Percentiles rank a stretch among this genome's conserved stretches.
Evolutionary conservation across 1,140 invertebrate species (phyloP).

Genomic region (Microplitis demolitor): DNA sequence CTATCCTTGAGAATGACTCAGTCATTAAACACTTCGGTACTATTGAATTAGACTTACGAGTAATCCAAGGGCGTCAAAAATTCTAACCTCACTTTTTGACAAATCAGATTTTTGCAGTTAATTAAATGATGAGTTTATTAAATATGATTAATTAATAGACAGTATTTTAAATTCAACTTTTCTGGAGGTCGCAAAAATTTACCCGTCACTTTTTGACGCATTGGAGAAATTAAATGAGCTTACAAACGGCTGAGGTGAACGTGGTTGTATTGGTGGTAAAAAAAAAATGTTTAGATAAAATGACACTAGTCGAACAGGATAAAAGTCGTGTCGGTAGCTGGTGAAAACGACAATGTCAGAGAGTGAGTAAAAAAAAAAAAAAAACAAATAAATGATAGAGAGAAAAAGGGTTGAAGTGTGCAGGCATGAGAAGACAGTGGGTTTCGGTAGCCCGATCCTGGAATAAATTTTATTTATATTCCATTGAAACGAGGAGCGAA

Average conservation of each 20-base stretch:
- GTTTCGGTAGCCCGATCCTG: constrained; percentile 28
- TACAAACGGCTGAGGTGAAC: not conserved
- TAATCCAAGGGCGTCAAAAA: not conserved
- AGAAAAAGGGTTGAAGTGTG: no score
- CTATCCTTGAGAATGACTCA: not conserved
- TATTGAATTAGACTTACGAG: no score
- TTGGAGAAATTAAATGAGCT: no score
- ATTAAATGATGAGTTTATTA: no score
- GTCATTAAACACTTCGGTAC: no score
- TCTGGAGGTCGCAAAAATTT: no score
- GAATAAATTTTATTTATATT: constrained; percentile 43
- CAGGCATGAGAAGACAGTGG: constrained; percentile 2
- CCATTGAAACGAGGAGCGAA: constrained; percentile 40
- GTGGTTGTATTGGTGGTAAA: no score
- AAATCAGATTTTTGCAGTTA: no score
- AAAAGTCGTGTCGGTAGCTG: not conserved
- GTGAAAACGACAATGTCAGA: not conserved
- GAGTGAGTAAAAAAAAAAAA: not conserved
- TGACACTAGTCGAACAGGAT: not conserved
- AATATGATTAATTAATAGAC: no score
- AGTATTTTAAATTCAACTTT: no score
- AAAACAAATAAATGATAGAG: not conserved
- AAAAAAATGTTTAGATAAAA: not conserved
- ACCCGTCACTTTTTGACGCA: no score
- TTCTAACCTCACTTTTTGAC: no score